Percentiles rank a stretch among this genome's conserved stretches.
Conservation (phyloP, 2,888 invertebrate genomes). For the Drosophila anomalipes region DNA sequence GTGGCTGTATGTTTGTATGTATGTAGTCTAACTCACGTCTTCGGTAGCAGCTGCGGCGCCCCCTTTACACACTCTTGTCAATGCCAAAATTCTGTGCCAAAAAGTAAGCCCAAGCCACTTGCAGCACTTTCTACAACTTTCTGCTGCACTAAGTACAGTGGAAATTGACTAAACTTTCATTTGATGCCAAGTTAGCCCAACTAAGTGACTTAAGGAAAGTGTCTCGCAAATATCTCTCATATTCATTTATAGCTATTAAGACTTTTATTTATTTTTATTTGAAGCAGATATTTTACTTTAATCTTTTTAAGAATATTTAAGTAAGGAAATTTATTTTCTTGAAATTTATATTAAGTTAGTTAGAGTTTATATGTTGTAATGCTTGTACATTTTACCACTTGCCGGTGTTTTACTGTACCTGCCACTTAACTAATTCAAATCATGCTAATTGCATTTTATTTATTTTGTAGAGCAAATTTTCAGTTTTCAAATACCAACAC, state of each 20-base stretch:
- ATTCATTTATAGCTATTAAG: neutral
- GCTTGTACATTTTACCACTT: slow-evolving; percentile 1
- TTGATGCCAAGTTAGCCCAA: neutral
- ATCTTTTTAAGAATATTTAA: neutral
- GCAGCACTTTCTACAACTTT: slow-evolving; percentile 21
- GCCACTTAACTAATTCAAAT: slow-evolving; percentile 85
- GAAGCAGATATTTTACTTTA: neutral
- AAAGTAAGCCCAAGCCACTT: slow-evolving; percentile 40
- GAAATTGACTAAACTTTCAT: slow-evolving; percentile 4
- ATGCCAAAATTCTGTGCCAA: slow-evolving; percentile 17
- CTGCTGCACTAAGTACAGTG: slow-evolving; percentile 39
- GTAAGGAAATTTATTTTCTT: neutral
- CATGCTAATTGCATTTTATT: slow-evolving; percentile 85
- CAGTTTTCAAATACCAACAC: slow-evolving; percentile 71
- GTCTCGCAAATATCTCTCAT: neutral
- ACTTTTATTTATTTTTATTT: neutral
- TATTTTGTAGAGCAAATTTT: slow-evolving; percentile 81
- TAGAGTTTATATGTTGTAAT: neutral
- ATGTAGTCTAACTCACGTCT: slow-evolving; percentile 64
- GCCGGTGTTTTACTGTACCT: slow-evolving; percentile 51
- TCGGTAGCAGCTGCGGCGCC: slow-evolving; percentile 36
- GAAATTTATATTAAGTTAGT: neutral
- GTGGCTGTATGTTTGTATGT: slow-evolving; percentile 5
- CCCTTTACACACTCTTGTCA: neutral
- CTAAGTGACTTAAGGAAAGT: neutral